Percentiles rank a stretch among this genome's conserved stretches.
These are phyloP conservation scores for Melanotaenia trifasciata DNA, from an alignment of 2,797 vertebrate species.

Conservation along the genomic window DNA sequence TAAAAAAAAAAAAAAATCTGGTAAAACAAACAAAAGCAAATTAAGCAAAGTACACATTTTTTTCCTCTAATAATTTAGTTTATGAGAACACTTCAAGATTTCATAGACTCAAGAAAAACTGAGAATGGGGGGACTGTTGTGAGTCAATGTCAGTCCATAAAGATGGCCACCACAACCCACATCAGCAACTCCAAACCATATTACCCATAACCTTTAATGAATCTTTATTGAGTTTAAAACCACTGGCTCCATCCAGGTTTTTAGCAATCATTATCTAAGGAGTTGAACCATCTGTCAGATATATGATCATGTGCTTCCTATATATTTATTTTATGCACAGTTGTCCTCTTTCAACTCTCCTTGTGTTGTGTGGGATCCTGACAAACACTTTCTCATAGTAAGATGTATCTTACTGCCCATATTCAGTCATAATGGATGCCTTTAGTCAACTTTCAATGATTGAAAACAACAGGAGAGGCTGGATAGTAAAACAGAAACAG, in stretches of 20 bases:
- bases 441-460: conserved; percentile 72
- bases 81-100: conserved; percentile 20
- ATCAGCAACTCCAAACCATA: conserved; percentile 73
- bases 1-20: conserved; percentile 12
- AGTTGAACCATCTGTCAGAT: conserved; percentile 56
- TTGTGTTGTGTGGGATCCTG: conserved; percentile 63
- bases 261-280: conserved; percentile 65
- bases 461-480: conserved; percentile 73
- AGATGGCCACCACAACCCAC: conserved; percentile 59
- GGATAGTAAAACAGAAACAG: conserved; percentile 80
- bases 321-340: conserved; percentile 39
- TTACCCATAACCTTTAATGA: conserved; percentile 72
- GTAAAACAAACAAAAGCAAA: not conserved
- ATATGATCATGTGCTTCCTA: conserved; percentile 48
- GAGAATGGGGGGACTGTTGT: conserved; percentile 26
- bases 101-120: conserved; percentile 27
- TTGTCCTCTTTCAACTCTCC: conserved; percentile 16
- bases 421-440: conserved; percentile 66
- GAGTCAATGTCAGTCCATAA: conserved; percentile 59
- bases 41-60: conserved; percentile 19
- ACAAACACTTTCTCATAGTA: conserved; percentile 72
- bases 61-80: not conserved
- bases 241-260: conserved; percentile 70
- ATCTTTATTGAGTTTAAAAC: conserved; percentile 81
- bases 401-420: conserved; percentile 61